phyloP scores from a whole-genome alignment of 2,113 vertebrate species.

The Dipodomys ordii region DNA sequence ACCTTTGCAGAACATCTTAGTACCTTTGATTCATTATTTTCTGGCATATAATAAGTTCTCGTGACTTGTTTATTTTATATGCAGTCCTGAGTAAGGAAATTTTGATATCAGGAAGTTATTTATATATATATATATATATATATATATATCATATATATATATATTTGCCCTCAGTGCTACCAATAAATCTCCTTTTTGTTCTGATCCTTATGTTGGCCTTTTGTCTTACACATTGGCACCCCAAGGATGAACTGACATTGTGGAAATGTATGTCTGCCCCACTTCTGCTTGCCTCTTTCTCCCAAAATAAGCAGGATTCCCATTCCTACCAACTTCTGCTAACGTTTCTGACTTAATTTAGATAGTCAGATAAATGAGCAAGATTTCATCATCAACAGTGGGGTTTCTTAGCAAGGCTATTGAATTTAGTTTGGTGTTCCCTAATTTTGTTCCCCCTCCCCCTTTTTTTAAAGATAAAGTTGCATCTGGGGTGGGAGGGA shows the following conservation, averaged over 20 bases:
- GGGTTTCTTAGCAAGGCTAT: slow-evolving; percentile 1
- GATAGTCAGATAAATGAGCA: neutral
- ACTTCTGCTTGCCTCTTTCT: neutral
- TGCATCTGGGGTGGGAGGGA: neutral
- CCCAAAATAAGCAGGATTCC: slow-evolving; percentile 8
- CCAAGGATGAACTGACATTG: neutral
- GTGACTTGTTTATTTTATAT: slow-evolving; percentile 26
- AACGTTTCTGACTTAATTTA: slow-evolving; percentile 6
- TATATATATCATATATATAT: too few relatives aligned
- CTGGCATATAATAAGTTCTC: neutral
- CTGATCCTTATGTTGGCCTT: neutral
- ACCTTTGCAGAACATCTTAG: slow-evolving; percentile 30
- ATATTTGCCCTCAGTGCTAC: neutral
- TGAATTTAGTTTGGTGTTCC: neutral
- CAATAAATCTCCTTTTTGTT: neutral
- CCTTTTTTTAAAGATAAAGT: neutral
- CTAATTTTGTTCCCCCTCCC: neutral
- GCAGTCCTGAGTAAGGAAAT: neutral
- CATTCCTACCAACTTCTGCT: neutral
- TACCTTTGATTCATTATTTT: slow-evolving; percentile 28
- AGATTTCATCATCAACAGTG: neutral
- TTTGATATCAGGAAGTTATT: neutral
- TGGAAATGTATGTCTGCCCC: neutral
- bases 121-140: too few relatives aligned
- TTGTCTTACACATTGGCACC: neutral